These are phyloP conservation scores for Lycocorax pyrrhopterus DNA, from an alignment of 2,113 vertebrate genomes.

Conservation along the genomic window DNA sequence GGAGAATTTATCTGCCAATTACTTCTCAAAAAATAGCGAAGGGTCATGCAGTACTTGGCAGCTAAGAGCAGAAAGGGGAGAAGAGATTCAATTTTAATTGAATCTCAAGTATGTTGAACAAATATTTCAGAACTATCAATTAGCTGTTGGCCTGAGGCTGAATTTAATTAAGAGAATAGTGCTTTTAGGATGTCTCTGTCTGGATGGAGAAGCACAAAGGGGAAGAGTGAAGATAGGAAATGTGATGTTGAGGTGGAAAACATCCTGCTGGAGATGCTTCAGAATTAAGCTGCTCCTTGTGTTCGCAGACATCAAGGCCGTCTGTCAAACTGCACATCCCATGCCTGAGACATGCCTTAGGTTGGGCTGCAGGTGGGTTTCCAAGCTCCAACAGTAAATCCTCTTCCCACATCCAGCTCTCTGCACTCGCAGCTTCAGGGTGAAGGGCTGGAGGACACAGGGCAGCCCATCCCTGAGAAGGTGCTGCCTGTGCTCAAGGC, in stretches of 20 bases:
- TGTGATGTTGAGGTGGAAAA: background rate
- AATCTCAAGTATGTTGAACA: background rate
- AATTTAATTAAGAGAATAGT: background rate
- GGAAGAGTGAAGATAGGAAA: background rate
- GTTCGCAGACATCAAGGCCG: accelerated
- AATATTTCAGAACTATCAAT: background rate
- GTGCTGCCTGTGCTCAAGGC: background rate
- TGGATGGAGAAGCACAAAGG: background rate
- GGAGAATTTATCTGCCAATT: conserved; percentile 21
- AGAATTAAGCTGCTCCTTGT: background rate
- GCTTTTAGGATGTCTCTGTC: background rate
- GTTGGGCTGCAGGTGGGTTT: background rate
- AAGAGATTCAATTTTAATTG: background rate
- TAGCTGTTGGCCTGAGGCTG: background rate
- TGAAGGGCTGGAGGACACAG: background rate
- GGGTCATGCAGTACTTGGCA: background rate
- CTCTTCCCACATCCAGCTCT: background rate
- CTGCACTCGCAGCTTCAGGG: accelerated
- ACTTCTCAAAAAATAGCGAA: background rate
- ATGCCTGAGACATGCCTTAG: background rate
- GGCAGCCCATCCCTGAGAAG: background rate
- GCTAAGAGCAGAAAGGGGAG: background rate
- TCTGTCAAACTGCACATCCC: background rate
- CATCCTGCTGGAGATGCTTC: background rate
- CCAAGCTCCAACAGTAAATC: background rate